Base-by-base conservation (phyloP, 2,888 invertebrate species). In the Morpho achilles region DNA sequence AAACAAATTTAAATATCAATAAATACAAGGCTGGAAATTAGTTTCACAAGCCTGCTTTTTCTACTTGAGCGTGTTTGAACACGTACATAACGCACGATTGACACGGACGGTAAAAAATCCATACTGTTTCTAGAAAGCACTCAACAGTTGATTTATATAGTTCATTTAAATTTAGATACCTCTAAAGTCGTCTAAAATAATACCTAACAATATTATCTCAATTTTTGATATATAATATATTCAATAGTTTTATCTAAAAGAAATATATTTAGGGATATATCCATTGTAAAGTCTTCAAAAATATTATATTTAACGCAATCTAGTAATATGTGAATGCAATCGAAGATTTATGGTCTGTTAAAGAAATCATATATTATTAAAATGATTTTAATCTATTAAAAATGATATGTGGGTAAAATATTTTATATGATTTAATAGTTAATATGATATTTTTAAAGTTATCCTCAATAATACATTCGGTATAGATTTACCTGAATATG, bases 261-360 rank as follows among this genome's bases (percentile, higher is more conserved):
- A 58, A 58, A 58, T 59, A 59, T 62, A 56, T 56, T 40, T 56
- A 58, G 59, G 61, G 61, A 70, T 72, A 72, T 68, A 69, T 70
- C 68, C 72, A 67, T 76, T 82, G 82, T 84, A 84, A 81, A 84
- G 72, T 74, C 76, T 71, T 84, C 84, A 75, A 84, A 84, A 84
- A 84, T 80, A 67, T 63, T 56, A 79, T 80, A 75, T 79, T 73
- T 71, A 74, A 77, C 72, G 64, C 74, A 77, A 73, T 50, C 50
- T 65, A 59, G 59, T 65, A 67, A 32, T 32, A 32, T 32, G 32
- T 32, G 32, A 32, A 32, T 32, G 32, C 32, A 32, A 32, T 32
- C 32, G 32, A 32, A 32, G 3, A 32, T 50, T 62, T 53, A 58
- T 59, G 52, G 53, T 50, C 32, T 32, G 32, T 32, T 32, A 43